Evolutionary conservation across 2,888 invertebrate species (phyloP), one percentile per base, ranked within the genome.

Genomic region (Junonia oenone): DNA sequence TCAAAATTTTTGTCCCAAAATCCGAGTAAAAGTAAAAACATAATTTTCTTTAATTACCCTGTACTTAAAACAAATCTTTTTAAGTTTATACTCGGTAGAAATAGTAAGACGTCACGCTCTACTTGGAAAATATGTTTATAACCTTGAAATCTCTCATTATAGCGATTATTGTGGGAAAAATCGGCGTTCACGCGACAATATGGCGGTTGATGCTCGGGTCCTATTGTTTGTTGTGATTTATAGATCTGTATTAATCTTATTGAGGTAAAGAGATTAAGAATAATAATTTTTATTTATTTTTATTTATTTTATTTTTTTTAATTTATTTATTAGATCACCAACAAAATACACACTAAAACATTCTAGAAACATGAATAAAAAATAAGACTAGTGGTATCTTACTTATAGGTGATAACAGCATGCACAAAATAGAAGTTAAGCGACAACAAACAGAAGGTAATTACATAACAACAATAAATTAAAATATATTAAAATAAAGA

Each of bases 71-170:
- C 2, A 22, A 45, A 14, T 27, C 27, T 3, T 26, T 19, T 27
- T 14, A 8, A 14, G 2, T 27, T 27, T 14, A 11, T 27, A 27
- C 14, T 11, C 45, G 9, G 45, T 27, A 45, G 45, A 45, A 55
- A 55, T 9, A 37, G 33, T 45, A 27, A 49, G 40, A 33, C 15
- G 49, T 49, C 45, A 49, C 45, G 49, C 19, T 55, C 55, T 43
- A 45, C 4, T 49, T 55, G 35, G 8, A 13, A 47, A n/a, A 15
- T 47, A 46, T 54, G 22, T 43, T 13, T 35, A 35, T 50, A 51
- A 40, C 54, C 51, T 55, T 58, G 47, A 45, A 58, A 51, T 29
- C 35, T 45, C 27, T 40, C 49, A 46, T 46, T 48, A 46, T 27
- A 9, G 46, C 13, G 13, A 37, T 51, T 51, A 51, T 45, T 43